Conservation (phyloP, 1,140 invertebrate species). For the Eriocheir sinensis region DNA sequence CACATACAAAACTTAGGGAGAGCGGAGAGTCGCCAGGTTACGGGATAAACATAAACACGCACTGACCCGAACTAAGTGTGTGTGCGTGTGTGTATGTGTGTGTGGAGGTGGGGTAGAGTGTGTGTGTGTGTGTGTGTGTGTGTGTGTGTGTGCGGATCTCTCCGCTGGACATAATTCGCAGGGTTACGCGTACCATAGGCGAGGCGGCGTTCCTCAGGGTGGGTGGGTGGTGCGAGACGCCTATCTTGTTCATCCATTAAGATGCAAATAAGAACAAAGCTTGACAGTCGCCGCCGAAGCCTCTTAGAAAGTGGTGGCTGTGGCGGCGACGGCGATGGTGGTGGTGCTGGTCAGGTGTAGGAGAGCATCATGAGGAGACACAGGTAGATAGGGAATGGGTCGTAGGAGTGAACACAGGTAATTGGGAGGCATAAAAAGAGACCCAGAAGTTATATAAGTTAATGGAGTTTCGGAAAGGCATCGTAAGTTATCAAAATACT, state of each 20-base stretch:
- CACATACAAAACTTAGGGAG: constrained; percentile 17
- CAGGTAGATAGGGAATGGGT: too few species aligned
- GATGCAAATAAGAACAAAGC: constrained; percentile 48
- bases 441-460: too few species aligned
- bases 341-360: background rate
- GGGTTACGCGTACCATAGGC: background rate
- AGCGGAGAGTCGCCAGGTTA: background rate
- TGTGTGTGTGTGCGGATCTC: background rate
- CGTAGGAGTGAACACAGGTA: too few species aligned
- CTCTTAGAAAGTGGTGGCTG: too few species aligned
- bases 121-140: background rate
- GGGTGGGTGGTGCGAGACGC: background rate
- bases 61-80: background rate
- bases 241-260: constrained; percentile 32
- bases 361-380: too few species aligned
- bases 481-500: too few species aligned
- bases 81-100: background rate
- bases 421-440: too few species aligned
- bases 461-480: too few species aligned
- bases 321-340: background rate
- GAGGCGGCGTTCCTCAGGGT: background rate
- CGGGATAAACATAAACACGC: constrained; percentile 13
- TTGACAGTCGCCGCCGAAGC: too few species aligned
- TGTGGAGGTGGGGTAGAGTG: background rate
- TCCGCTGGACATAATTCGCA: background rate